phyloP scores from a whole-genome alignment of 2,888 invertebrate species.

The Drosophila melanocephala region DNA sequence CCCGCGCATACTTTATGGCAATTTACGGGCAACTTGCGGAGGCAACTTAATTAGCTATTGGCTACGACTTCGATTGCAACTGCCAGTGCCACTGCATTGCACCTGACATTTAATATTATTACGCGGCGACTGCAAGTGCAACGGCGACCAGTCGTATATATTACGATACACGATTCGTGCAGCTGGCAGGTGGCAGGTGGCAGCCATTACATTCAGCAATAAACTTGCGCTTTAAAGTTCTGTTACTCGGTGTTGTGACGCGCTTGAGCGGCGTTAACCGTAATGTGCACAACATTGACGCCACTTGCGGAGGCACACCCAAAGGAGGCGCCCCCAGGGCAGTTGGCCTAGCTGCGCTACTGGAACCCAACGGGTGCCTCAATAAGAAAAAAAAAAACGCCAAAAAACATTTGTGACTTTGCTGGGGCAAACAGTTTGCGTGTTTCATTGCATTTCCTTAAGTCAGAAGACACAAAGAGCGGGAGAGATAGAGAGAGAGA shows the following conservation, averaged over 20 bases:
- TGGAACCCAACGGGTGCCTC: constrained; percentile 27
- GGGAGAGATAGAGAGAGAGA: neutral
- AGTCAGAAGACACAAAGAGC: constrained; percentile 20
- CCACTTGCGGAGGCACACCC: constrained; percentile 58
- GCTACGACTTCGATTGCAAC: constrained; percentile 47
- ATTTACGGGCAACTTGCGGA: constrained; percentile 30
- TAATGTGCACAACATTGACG: constrained; percentile 76
- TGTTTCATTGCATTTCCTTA: constrained; percentile 70
- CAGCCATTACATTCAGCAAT: constrained; percentile 42
- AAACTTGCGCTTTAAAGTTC: constrained; percentile 62
- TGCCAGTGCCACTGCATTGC: constrained; percentile 63
- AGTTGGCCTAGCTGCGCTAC: neutral
- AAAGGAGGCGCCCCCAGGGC: constrained; percentile 29
- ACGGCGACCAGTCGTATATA: constrained; percentile 58
- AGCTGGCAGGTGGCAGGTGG: constrained; percentile 14
- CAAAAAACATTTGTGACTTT: constrained; percentile 63
- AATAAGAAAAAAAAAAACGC: constrained; percentile 57
- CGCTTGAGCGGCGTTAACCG: constrained; percentile 67
- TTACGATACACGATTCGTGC: constrained; percentile 42
- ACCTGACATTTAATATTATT: constrained; percentile 79
- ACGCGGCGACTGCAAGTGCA: constrained; percentile 46
- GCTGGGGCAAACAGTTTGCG: constrained; percentile 55
- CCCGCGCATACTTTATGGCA: constrained; percentile 70
- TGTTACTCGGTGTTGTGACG: constrained; percentile 21
- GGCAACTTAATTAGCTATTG: constrained; percentile 77